Evolutionary conservation across 2,888 invertebrate species (phyloP).

Genomic region (Eulithis prunata): DNA sequence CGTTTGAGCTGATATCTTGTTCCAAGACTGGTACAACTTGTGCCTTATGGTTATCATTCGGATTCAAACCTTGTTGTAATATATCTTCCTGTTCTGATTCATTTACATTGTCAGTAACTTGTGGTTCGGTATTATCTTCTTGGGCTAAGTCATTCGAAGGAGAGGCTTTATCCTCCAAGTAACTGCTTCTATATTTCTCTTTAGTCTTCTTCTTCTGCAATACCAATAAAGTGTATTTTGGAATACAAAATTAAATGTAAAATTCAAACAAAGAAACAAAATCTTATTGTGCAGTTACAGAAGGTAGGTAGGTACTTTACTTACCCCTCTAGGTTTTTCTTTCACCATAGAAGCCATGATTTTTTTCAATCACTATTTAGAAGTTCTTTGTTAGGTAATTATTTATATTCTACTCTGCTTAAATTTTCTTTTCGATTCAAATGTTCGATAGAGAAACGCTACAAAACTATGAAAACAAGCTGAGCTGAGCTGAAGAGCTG

Average conservation of each 20-base stretch:
- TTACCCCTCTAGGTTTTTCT: conserved; percentile 70
- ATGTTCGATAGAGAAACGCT: no score
- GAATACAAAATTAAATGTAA: conserved; percentile 39
- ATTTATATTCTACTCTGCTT: no score
- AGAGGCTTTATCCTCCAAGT: background rate
- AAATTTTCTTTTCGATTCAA: no score
- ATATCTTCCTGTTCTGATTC: background rate
- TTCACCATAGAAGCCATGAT: conserved; percentile 76
- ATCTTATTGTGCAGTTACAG: background rate
- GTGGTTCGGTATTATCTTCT: conserved; percentile 1
- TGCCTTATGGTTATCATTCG: background rate
- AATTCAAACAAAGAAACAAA: conserved; percentile 36
- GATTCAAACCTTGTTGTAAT: background rate
- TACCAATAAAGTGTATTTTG: conserved; percentile 1
- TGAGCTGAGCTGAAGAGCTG: no score
- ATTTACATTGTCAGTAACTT: conserved; percentile 4
- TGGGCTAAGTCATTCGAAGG: conserved; percentile 1
- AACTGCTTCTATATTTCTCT: conserved; percentile 25
- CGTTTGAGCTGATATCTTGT: background rate
- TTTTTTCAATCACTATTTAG: background rate
- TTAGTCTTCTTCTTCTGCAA: conserved; percentile 72
- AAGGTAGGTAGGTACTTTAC: conserved; percentile 12
- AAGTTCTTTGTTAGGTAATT: no score
- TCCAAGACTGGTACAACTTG: background rate
- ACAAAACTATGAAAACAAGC: no score